Percentiles rank a stretch among this genome's conserved stretches.
These are phyloP conservation scores for Ceratina australensis DNA, from an alignment of 1,140 invertebrate species.

Conservation along the genomic window DNA sequence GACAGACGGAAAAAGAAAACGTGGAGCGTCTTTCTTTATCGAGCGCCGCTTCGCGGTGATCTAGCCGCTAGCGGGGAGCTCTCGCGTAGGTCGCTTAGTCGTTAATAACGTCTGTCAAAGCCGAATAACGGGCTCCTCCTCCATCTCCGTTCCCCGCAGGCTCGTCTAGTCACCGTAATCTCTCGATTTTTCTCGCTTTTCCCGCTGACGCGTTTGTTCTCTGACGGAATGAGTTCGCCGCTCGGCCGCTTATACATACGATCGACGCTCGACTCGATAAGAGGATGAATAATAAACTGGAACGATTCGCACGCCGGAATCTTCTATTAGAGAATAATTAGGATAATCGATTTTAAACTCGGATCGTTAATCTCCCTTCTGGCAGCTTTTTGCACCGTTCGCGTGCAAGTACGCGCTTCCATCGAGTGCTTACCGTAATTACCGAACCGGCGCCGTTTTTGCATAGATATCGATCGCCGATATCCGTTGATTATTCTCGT, in stretches of 20 bases:
- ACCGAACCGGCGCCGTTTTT: conserved; percentile 14
- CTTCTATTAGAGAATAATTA: background rate
- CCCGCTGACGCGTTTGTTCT: background rate
- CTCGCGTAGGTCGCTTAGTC: conserved; percentile 34
- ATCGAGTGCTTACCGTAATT: conserved; percentile 14
- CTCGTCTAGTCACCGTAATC: conserved; percentile 28
- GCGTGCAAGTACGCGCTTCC: background rate
- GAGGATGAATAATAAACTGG: too few relatives aligned
- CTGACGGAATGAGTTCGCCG: background rate
- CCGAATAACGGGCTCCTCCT: conserved; percentile 10
- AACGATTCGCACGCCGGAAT: too few relatives aligned
- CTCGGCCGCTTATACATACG: conserved; percentile 13
- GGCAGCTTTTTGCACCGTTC: background rate
- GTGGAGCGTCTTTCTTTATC: conserved; percentile 11
- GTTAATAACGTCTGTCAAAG: conserved; percentile 47
- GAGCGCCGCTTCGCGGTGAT: conserved; percentile 12
- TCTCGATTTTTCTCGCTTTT: conserved; percentile 22
- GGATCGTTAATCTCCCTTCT: conserved; percentile 15
- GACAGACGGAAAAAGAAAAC: background rate
- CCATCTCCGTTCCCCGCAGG: too few relatives aligned
- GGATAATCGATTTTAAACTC: background rate
- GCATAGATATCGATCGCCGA: conserved; percentile 11
- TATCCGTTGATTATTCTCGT: conserved; percentile 5
- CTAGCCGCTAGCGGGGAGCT: conserved; percentile 4
- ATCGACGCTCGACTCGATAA: background rate